Evolutionary conservation across 2,888 invertebrate species (phyloP).

Genomic region (Heliconius ismenius): DNA sequence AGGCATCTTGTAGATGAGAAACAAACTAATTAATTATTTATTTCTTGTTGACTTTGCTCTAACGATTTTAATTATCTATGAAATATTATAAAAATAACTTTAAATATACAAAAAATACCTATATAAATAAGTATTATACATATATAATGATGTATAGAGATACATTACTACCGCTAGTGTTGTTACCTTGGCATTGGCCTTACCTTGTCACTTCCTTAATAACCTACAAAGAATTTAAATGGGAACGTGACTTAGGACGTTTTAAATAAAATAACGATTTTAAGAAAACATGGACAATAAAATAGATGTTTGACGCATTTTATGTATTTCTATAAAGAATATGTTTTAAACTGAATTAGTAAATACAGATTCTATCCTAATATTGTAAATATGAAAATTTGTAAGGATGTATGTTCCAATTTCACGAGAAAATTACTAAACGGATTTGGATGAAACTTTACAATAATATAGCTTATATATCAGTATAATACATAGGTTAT

Average conservation of each 20-base stretch:
- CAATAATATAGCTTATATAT: too few species aligned
- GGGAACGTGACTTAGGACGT: slow-evolving; percentile 12
- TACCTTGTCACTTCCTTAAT: slow-evolving; percentile 39
- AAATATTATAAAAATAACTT: slow-evolving; percentile 4
- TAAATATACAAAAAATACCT: background rate
- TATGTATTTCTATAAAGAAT: background rate
- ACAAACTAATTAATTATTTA: background rate
- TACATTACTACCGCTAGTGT: slow-evolving; percentile 18
- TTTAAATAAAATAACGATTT: slow-evolving; percentile 14
- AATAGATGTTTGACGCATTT: background rate
- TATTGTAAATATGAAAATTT: too few species aligned
- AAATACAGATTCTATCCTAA: too few species aligned
- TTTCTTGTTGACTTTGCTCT: background rate
- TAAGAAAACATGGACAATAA: background rate
- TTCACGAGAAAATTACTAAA: too few species aligned
- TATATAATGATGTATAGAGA: slow-evolving; percentile 14
- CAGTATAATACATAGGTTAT: too few species aligned
- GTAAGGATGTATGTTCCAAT: too few species aligned
- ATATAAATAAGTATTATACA: background rate
- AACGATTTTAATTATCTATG: background rate
- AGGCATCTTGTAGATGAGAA: background rate
- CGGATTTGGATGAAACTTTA: too few species aligned
- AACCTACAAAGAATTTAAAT: slow-evolving; percentile 22
- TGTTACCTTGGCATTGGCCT: slow-evolving; percentile 41
- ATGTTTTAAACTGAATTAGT: background rate